phyloP scores from a whole-genome alignment of 2,797 vertebrate species.

The Meriones psammophilus region DNA sequence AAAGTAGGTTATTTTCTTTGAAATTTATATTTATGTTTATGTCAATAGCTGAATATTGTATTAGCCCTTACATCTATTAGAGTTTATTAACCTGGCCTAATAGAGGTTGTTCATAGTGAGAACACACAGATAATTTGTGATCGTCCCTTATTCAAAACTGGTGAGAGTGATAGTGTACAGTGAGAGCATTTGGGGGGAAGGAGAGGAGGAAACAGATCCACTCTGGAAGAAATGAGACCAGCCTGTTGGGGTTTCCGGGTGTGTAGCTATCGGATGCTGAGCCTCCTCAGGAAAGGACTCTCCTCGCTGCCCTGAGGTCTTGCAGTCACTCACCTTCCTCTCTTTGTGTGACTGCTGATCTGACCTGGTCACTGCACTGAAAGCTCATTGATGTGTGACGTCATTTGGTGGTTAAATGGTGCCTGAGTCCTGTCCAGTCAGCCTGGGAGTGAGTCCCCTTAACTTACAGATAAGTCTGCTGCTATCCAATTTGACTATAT shows the following conservation, averaged over 20 bases:
- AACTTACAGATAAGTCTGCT: constrained; percentile 87
- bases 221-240: constrained; percentile 77
- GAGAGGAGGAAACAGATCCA: not conserved
- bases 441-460: constrained; percentile 86
- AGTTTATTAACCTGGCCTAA: constrained; percentile 90
- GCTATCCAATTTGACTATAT: constrained; percentile 90
- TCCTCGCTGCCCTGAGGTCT: constrained; percentile 81
- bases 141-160: constrained; percentile 83
- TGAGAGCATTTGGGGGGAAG: constrained; percentile 50
- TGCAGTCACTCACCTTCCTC: constrained; percentile 76
- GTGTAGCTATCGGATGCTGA: not conserved
- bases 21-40: constrained; percentile 93
- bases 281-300: constrained; percentile 55
- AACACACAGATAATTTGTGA: constrained; percentile 84
- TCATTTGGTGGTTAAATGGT: constrained; percentile 85
- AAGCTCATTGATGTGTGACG: constrained; percentile 85
- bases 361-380: constrained; percentile 84
- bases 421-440: constrained; percentile 86
- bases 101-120: constrained; percentile 84
- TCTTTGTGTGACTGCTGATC: constrained; percentile 75
- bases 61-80: constrained; percentile 90
- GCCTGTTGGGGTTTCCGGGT: constrained; percentile 76
- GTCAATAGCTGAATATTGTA: constrained; percentile 91
- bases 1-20: constrained; percentile 93
- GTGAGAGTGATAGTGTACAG: constrained; percentile 72